Conservation (phyloP, 2,888 invertebrate genomes). For the Perithous albicinctus region DNA sequence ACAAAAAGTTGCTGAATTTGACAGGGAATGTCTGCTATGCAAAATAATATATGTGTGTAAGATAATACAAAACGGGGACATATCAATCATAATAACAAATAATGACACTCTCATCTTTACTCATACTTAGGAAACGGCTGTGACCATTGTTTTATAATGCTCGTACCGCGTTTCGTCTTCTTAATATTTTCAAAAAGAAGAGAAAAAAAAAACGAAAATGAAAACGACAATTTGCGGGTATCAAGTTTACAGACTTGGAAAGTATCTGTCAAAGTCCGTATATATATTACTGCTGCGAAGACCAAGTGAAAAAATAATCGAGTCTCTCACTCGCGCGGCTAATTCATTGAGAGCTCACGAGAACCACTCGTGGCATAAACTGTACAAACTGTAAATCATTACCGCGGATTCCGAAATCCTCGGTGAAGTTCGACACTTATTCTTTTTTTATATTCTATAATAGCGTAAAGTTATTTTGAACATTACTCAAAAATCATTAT, state of each 20-base stretch:
- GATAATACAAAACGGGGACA: conserved; percentile 11
- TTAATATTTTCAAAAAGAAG: background rate
- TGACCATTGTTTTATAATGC: background rate
- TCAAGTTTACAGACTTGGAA: background rate
- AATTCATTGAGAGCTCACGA: background rate
- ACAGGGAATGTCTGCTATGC: too few species aligned
- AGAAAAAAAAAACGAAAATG: background rate
- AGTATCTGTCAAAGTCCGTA: conserved; percentile 3
- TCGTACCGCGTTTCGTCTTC: background rate
- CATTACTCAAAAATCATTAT: conserved; percentile 41
- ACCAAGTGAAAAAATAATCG: conserved; percentile 32
- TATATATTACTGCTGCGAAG: conserved; percentile 7
- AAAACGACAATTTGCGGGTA: background rate
- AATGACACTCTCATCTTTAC: conserved; percentile 31
- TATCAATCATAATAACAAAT: conserved; percentile 5
- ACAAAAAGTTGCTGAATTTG: too few species aligned
- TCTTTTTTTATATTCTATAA: background rate
- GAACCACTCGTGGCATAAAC: conserved; percentile 2
- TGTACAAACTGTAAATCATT: conserved; percentile 33
- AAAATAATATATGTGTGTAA: background rate
- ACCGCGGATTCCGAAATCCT: conserved; percentile 3
- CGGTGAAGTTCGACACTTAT: background rate
- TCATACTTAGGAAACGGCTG: background rate
- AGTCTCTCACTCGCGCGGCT: background rate
- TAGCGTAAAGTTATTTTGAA: conserved; percentile 44